Evolutionary conservation across 37 sponge, comb jelly and placozoan genomes (phyloP).

Genomic region (Beroe forskalii): DNA sequence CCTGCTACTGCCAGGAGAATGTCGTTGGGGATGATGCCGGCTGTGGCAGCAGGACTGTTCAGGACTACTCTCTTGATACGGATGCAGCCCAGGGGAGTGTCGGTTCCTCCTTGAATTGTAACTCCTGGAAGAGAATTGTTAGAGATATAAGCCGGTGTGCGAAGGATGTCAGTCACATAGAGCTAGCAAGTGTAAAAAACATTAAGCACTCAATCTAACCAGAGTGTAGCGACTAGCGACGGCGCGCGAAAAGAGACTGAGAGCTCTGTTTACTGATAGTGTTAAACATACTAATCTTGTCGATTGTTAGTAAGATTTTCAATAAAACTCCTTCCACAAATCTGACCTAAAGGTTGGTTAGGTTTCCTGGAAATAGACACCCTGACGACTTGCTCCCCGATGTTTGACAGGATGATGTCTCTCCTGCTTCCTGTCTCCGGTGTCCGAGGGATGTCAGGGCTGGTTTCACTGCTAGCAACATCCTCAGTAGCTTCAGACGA

Average conservation of each 20-base stretch:
- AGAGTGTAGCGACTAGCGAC: no score
- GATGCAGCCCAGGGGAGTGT: conserved; percentile 59
- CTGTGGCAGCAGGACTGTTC: conserved; percentile 57
- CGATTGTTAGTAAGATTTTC: background rate
- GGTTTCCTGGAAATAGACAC: conserved; percentile 6
- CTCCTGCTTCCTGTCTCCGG: conserved; percentile 36
- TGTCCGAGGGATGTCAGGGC: background rate
- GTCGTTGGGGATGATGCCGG: conserved; percentile 58
- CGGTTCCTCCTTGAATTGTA: conserved; percentile 46
- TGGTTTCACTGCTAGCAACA: background rate
- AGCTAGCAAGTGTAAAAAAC: no score
- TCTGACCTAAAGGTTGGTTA: conserved; percentile 9
- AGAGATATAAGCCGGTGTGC: background rate
- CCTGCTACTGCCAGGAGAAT: conserved; percentile 43
- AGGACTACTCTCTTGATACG: conserved; percentile 47
- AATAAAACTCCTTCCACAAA: background rate
- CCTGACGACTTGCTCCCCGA: conserved; percentile 42
- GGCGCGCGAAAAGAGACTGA: no score
- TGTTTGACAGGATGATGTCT: conserved; percentile 33
- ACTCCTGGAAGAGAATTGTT: background rate
- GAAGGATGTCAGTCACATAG: background rate
- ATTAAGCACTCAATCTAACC: no score
- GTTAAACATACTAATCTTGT: no score
- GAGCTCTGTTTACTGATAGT: no score
- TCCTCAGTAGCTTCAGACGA: no score